Base-by-base conservation (phyloP, 1,140 invertebrate species). In the Melipona quadrifasciata region DNA sequence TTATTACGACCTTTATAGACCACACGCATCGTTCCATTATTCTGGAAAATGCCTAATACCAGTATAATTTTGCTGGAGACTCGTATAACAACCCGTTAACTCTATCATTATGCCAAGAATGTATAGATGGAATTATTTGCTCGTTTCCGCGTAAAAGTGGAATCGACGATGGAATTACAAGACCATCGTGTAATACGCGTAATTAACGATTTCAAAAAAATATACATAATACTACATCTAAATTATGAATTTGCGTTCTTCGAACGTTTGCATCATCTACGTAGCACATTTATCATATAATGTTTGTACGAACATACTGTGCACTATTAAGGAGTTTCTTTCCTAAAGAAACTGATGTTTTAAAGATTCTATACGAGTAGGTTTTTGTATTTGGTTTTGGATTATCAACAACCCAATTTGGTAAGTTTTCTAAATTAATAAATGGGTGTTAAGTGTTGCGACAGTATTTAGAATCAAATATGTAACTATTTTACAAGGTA, bases 141-240 rank as follows among this genome's bases (percentile, higher is more conserved):
- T 61, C 47, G 71, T 67, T 65, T 65, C 58, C 61, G 65, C n/a
- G 65, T 47, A 82, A 82, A 75, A 67, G 47, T 39, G 21, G 51
- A 24, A 34, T 82, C 80, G 80, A 53, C 67, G 72, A 24, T 75
- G 61, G 57, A 75, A 74, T 82, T 75, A 80, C 68, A 57, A 58
- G 68, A 61, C 24, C 53, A n/a, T 3, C 19, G 57, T 39, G 27
- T 39, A 47, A 47, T 47, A 24, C 39, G 39, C 53, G 16, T 55
- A 72, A 1, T 31, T 21, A 16, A n/a, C 39, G 14, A 34, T 74
- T 82, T 82, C 72, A 16, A 39, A 75, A 51, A 67, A 39, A 82
- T 65, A n/a, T 34, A 34, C 51, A 39, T 39, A 76, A 76, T 65
- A 67, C 65, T 82, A 19, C 11, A 24, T 31, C 67, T 67, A 76